phyloP scores from a whole-genome alignment of 2,888 invertebrate species.

The Helleia helle region DNA sequence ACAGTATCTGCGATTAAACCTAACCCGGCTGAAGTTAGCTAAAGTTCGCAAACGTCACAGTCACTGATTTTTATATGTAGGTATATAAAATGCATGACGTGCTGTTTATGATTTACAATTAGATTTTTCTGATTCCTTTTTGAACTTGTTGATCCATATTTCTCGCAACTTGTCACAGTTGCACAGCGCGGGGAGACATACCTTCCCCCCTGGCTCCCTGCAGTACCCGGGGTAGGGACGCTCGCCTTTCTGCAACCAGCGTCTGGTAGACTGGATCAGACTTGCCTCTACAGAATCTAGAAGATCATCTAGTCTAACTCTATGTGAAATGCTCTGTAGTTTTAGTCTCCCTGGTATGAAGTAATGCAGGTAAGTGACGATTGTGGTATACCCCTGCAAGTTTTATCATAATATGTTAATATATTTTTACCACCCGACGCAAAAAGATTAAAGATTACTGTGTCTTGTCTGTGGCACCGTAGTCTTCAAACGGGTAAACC shows the following conservation, averaged over 20 bases:
- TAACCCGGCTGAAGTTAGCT: too few species aligned
- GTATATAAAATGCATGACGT: too few species aligned
- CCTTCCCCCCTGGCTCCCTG: conserved; percentile 39
- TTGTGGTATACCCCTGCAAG: conserved; percentile 37
- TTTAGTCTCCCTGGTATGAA: conserved; percentile 41
- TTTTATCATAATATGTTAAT: background rate
- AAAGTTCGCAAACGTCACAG: too few species aligned
- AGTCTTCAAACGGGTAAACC: too few species aligned
- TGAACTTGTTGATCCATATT: conserved; percentile 32
- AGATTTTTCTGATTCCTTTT: conserved; percentile 10
- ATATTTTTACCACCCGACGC: background rate
- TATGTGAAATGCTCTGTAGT: conserved; percentile 26
- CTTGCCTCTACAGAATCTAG: background rate
- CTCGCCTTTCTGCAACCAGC: conserved; percentile 44
- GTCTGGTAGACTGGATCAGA: conserved; percentile 25
- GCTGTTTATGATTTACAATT: background rate
- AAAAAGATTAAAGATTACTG: too few species aligned
- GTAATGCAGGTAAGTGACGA: conserved; percentile 40
- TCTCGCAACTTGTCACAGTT: conserved; percentile 39
- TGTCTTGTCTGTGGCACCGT: too few species aligned
- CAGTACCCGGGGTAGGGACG: conserved; percentile 59
- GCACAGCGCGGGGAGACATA: conserved; percentile 42
- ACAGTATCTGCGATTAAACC: too few species aligned
- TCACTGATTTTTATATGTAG: too few species aligned
- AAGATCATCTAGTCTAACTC: conserved; percentile 22